A percentile compares a stretch with the other conserved stretches of the same genome.
Evolutionary conservation across 2,888 invertebrate genomes (phyloP).

Genomic region (Timema podura): DNA sequence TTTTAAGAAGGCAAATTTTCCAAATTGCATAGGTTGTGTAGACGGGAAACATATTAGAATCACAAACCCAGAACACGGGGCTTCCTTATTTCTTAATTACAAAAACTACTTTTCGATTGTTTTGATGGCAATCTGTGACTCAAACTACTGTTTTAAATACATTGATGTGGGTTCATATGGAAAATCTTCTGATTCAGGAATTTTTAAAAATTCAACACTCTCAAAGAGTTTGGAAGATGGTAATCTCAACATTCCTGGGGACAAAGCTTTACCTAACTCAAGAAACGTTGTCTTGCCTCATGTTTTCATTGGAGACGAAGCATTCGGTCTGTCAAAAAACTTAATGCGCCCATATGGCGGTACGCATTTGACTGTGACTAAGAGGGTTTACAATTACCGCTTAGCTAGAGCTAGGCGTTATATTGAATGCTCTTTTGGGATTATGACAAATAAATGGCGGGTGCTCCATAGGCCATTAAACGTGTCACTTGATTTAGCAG

Average conservation of each 20-base stretch:
- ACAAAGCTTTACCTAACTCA: constrained; percentile 17
- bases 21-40: constrained; percentile 33
- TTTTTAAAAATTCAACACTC: constrained; percentile 11
- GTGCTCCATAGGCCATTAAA: constrained; percentile 38
- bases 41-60: constrained; percentile 34
- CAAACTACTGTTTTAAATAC: constrained; percentile 28
- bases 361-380: constrained; percentile 20
- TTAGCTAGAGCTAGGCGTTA: constrained; percentile 34
- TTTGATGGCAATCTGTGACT: constrained; percentile 28
- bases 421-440: constrained; percentile 38
- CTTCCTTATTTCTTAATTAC: constrained; percentile 34
- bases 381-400: constrained; percentile 33
- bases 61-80: constrained; percentile 30
- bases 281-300: constrained; percentile 14
- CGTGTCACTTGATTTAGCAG: constrained; percentile 31
- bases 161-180: constrained; percentile 23
- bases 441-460: constrained; percentile 38
- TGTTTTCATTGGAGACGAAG: constrained; percentile 24
- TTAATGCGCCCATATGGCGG: constrained; percentile 22
- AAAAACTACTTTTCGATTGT: constrained; percentile 30
- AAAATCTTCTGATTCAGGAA: constrained; percentile 15
- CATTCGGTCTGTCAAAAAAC: constrained; percentile 23
- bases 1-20: constrained; percentile 34
- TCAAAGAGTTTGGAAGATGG: background rate
- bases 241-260: too few relatives aligned